phyloP scores from a whole-genome alignment of 2,113 vertebrate species.

The Myxocyprinus asiaticus region DNA sequence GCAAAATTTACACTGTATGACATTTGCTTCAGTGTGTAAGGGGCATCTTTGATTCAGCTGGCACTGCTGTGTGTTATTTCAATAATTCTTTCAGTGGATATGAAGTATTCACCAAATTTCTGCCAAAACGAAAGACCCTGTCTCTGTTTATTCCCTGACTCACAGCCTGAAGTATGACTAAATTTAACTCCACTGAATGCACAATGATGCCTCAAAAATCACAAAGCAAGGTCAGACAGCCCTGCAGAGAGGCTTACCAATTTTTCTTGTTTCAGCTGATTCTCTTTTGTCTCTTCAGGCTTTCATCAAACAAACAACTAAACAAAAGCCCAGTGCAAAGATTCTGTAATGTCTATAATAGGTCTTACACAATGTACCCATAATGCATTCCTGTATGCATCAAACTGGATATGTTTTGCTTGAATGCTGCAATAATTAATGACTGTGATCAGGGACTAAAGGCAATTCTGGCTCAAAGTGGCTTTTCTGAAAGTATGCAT shows the following conservation, averaged over 20 bases:
- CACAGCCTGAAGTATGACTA: slow-evolving; percentile 28
- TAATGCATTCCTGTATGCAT: not conserved
- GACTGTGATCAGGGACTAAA: not conserved
- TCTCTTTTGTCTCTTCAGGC: not conserved
- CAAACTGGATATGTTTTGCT: not conserved
- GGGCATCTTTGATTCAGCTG: not conserved
- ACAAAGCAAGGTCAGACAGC: slow-evolving; percentile 30
- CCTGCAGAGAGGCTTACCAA: slow-evolving; percentile 1
- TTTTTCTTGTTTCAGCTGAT: slow-evolving; percentile 6
- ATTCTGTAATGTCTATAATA: not conserved
- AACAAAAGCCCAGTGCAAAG: not conserved
- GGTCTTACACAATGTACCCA: not conserved
- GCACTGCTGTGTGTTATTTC: slow-evolving; percentile 1
- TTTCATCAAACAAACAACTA: not conserved
- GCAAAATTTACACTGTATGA: not conserved
- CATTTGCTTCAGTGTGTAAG: not conserved
- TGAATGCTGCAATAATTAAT: slow-evolving; percentile 1
- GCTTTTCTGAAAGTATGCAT: not conserved
- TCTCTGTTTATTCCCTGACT: slow-evolving; percentile 8
- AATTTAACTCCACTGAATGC: slow-evolving; percentile 16
- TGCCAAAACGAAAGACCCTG: not conserved
- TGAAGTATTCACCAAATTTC: slow-evolving; percentile 6
- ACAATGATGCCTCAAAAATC: slow-evolving; percentile 26
- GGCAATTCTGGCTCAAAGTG: not conserved
- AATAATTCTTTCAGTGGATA: slow-evolving; percentile 2